phyloP scores from a whole-genome alignment of 2,113 vertebrate species.

The Diadophis punctatus region DNA sequence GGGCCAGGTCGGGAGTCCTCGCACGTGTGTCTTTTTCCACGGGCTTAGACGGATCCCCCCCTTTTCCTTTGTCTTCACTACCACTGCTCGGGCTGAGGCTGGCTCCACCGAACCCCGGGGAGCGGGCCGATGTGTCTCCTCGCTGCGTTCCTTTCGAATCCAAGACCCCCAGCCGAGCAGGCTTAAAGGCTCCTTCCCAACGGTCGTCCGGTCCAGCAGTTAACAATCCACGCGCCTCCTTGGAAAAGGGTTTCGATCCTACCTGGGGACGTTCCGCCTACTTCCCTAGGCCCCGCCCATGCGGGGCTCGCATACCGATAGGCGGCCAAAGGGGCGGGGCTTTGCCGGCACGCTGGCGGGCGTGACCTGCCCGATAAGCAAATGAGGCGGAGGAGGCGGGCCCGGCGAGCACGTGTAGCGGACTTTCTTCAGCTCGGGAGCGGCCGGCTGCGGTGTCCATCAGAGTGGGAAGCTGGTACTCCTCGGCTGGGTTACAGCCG shows the following conservation, averaged over 20 bases:
- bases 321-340: background rate
- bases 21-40: background rate
- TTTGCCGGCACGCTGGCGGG: background rate
- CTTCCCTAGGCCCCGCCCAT: background rate
- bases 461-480: background rate
- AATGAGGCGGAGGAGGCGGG: background rate
- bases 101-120: background rate
- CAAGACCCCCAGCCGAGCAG: background rate
- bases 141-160: background rate
- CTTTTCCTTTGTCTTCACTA: background rate
- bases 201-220: background rate
- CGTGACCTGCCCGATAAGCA: background rate
- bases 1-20: no score
- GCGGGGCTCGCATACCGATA: rapidly evolving
- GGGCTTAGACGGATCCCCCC: background rate
- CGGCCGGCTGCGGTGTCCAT: background rate
- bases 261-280: background rate
- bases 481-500: rapidly evolving
- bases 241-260: rapidly evolving
- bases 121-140: background rate
- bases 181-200: background rate
- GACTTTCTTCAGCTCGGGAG: background rate
- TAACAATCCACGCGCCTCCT: background rate
- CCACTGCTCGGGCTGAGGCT: background rate
- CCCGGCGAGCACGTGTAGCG: background rate